Percentiles rank a stretch among this genome's conserved stretches.
Conservation (phyloP, 1,140 invertebrate genomes). For the Drosophila mojavensis region DNA sequence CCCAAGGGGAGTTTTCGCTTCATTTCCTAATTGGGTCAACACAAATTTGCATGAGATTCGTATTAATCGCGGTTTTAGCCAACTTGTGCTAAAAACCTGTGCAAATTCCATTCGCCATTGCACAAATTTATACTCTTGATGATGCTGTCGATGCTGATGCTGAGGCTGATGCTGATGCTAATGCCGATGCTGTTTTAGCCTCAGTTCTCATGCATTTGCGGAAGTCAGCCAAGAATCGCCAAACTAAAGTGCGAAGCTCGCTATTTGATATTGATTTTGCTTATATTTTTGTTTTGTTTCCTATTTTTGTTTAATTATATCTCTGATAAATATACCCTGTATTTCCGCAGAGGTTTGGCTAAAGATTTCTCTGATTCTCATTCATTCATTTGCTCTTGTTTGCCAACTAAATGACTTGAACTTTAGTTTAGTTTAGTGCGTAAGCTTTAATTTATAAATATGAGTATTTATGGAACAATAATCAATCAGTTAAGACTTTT, state of each 20-base stretch:
- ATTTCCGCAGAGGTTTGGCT: background rate
- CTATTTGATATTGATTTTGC: background rate
- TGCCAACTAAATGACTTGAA: no score
- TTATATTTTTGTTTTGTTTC: no score
- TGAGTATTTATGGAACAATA: no score
- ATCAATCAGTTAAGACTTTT: no score
- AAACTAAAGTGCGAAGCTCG: background rate
- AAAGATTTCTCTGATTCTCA: background rate
- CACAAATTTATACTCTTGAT: no score
- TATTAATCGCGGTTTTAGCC: slow-evolving; percentile 71
- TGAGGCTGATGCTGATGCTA: background rate
- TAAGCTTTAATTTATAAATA: no score
- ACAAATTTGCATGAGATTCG: slow-evolving; percentile 59
- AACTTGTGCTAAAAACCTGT: slow-evolving; percentile 17
- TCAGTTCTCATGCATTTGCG: background rate
- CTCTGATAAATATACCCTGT: background rate
- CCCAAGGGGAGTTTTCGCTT: slow-evolving; percentile 45
- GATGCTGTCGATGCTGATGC: background rate
- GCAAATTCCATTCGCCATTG: slow-evolving; percentile 9
- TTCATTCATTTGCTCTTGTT: no score
- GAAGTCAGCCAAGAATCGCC: slow-evolving; percentile 6
- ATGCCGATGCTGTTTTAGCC: background rate
- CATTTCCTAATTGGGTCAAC: slow-evolving; percentile 36
- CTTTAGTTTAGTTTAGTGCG: no score
- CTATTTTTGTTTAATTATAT: background rate